These are phyloP conservation scores for Tryphoninae sp. DNA, from an alignment of 2,888 invertebrate species.

Conservation along the genomic window DNA sequence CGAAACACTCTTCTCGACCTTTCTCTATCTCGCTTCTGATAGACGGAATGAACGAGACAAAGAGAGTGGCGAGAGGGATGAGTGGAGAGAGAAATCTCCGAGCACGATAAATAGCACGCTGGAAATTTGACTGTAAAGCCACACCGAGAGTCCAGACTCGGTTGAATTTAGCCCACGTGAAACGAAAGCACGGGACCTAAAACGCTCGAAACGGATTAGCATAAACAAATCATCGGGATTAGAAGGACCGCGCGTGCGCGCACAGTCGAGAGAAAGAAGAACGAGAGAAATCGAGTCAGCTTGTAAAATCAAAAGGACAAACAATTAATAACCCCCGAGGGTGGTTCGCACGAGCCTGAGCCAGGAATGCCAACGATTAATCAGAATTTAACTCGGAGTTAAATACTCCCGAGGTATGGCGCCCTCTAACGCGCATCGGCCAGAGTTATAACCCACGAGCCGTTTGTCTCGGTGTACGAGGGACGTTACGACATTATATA, in stretches of 20 bases:
- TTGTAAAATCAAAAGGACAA: conserved; percentile 80
- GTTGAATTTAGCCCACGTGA: conserved; percentile 21
- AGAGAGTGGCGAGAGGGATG: not conserved
- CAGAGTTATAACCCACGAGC: conserved; percentile 37
- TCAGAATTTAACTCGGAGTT: conserved; percentile 79
- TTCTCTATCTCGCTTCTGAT: conserved; percentile 35
- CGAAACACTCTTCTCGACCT: conserved; percentile 60
- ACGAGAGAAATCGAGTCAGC: conserved; percentile 65
- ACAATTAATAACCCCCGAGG: conserved; percentile 77
- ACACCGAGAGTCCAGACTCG: conserved; percentile 28
- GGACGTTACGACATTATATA: not conserved
- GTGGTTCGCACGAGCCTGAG: conserved; percentile 35
- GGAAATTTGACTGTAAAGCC: conserved; percentile 28
- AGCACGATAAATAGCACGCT: conserved; percentile 57
- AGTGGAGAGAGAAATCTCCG: conserved; percentile 16
- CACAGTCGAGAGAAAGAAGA: conserved; percentile 50
- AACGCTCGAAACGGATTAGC: conserved; percentile 74
- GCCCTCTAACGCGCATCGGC: conserved; percentile 26
- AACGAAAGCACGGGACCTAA: conserved; percentile 43
- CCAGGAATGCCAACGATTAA: conserved; percentile 75
- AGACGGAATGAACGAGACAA: conserved; percentile 4
- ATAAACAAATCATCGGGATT: conserved; percentile 81
- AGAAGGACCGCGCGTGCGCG: conserved; percentile 66
- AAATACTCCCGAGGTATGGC: conserved; percentile 70
- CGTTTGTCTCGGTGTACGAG: conserved; percentile 54